Conservation (phyloP, 1,140 invertebrate species). For the Araneus ventricosus region DNA sequence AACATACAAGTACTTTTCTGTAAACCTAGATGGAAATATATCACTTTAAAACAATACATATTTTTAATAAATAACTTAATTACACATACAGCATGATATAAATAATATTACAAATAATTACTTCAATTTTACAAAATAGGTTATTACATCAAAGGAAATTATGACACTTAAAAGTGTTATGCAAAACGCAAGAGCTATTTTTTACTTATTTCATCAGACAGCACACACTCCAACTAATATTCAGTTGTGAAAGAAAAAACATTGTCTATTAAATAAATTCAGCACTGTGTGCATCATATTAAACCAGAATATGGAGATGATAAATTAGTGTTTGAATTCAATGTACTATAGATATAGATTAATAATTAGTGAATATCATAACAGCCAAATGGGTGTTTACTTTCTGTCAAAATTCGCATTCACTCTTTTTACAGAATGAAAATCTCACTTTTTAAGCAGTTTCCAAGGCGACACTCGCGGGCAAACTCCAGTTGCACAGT, state of each 20-base stretch:
- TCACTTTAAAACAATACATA: too few species aligned
- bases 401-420: slow-evolving; percentile 37
- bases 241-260: background rate
- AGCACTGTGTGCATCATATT: slow-evolving; percentile 8
- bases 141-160: too few species aligned
- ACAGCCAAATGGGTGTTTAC: background rate
- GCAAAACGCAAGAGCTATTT: too few species aligned
- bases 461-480: background rate
- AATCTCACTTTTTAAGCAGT: slow-evolving; percentile 18
- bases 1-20: background rate
- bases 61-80: too few species aligned
- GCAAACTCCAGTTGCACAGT: background rate
- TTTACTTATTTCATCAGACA: background rate
- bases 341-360: slow-evolving; percentile 5
- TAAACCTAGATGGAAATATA: too few species aligned
- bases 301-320: background rate
- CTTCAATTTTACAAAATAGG: too few species aligned
- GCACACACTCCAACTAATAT: background rate
- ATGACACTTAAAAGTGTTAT: too few species aligned
- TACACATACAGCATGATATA: too few species aligned
- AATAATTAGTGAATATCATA: slow-evolving; percentile 31
- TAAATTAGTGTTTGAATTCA: background rate
- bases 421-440: slow-evolving; percentile 13
- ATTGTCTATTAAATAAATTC: background rate
- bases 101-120: too few species aligned